Percentiles rank a stretch among this genome's conserved stretches.
Evolutionary conservation across 1,140 invertebrate species (phyloP).

Genomic region (Ceratina calcarata): DNA sequence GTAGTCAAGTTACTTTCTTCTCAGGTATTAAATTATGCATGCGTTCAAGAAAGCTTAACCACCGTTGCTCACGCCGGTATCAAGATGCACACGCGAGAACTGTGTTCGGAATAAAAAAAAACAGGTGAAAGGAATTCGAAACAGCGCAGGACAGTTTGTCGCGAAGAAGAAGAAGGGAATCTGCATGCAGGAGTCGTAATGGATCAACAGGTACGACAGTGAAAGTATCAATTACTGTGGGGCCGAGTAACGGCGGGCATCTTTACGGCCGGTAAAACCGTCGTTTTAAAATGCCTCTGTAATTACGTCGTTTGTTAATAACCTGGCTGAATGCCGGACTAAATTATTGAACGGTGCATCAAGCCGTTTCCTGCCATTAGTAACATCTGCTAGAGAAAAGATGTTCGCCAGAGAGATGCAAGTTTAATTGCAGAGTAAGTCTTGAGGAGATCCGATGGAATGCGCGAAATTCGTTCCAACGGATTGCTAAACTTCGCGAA

Average conservation of each 20-base stretch:
- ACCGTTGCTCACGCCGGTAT: background rate
- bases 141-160: background rate
- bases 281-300: background rate
- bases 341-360: background rate
- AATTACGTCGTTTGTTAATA: background rate
- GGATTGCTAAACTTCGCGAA: too few relatives aligned
- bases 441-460: too few relatives aligned
- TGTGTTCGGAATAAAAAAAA: background rate
- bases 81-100: conserved; percentile 1
- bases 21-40: too few relatives aligned
- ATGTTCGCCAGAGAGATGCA: too few relatives aligned
- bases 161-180: background rate
- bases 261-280: background rate
- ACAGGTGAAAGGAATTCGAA: background rate
- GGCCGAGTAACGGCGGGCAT: background rate
- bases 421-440: too few relatives aligned
- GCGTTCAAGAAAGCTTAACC: background rate
- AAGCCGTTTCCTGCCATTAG: too few relatives aligned
- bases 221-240: conserved; percentile 44
- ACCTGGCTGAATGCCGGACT: too few relatives aligned
- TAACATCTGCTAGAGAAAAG: too few relatives aligned
- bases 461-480: too few relatives aligned
- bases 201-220: conserved; percentile 40
- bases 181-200: background rate
- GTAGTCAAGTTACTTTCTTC: too few relatives aligned